Percentiles rank a stretch among this genome's conserved stretches.
Evolutionary conservation across 2,113 vertebrate genomes (phyloP).

Genomic region (Pseudopodoces humilis): DNA sequence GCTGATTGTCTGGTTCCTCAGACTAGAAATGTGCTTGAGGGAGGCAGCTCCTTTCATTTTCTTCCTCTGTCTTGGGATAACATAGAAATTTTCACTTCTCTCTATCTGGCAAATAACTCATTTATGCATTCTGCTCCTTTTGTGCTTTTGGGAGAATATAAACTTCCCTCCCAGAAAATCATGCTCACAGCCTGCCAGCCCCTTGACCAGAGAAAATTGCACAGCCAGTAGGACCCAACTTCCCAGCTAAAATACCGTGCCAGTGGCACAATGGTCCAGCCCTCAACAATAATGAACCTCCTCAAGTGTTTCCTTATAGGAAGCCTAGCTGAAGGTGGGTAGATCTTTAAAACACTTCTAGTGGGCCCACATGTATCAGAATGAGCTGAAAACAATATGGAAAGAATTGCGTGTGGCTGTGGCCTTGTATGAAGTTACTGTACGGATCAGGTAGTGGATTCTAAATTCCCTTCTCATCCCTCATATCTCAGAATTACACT

Average conservation of each 20-base stretch:
- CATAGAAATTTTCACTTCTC: neutral
- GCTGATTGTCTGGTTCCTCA: neutral
- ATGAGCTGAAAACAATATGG: neutral
- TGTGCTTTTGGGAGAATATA: neutral
- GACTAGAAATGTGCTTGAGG: neutral
- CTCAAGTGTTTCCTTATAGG: neutral
- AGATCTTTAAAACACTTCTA: neutral
- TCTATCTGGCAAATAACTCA: neutral
- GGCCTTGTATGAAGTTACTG: accelerated
- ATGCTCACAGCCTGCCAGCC: neutral
- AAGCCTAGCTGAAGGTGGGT: neutral
- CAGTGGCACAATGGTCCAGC: neutral
- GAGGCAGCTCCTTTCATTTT: neutral
- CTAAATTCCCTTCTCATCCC: neutral
- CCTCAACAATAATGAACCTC: neutral
- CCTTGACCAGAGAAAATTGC: neutral
- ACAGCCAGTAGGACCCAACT: neutral
- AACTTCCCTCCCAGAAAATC: neutral
- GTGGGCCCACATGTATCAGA: neutral
- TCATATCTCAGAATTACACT: neutral
- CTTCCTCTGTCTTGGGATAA: neutral
- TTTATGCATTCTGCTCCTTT: neutral
- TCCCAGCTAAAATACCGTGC: neutral
- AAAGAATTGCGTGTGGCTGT: neutral
- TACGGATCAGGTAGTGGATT: neutral